A percentile compares a stretch with the other conserved stretches of the same genome.
These are phyloP conservation scores for Neodon shergylaensis DNA, from an alignment of 2,113 vertebrate genomes.

Conservation along the genomic window DNA sequence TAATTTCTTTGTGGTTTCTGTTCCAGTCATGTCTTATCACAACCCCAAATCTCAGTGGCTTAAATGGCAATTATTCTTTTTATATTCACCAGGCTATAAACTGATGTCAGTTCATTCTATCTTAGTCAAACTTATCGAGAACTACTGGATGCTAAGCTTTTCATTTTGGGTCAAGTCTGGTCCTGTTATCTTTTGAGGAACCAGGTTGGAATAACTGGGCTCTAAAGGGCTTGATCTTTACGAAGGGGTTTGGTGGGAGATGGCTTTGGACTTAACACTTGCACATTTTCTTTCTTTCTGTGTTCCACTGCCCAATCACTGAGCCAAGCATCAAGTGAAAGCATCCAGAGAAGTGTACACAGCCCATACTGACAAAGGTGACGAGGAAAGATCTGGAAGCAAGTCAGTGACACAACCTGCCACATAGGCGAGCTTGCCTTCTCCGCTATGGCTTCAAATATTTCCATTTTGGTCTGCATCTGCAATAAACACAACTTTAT, in stretches of 20 bases:
- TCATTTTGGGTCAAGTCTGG: not conserved
- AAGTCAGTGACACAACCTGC: not conserved
- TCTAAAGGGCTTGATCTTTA: not conserved
- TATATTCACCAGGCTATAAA: not conserved
- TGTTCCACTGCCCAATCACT: not conserved
- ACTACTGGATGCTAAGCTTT: not conserved
- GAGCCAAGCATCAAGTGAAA: not conserved
- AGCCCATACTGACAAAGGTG: fast-evolving
- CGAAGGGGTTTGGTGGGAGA: not conserved
- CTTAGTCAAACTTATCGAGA: not conserved
- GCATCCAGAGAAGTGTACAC: not conserved
- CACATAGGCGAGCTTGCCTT: not conserved
- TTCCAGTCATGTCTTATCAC: not conserved
- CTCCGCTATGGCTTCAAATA: not conserved
- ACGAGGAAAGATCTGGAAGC: not conserved
- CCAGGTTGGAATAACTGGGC: not conserved
- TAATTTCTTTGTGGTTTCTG: not conserved
- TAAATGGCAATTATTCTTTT: not conserved
- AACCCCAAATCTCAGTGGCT: not conserved
- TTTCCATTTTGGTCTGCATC: not conserved
- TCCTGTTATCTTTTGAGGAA: not conserved
- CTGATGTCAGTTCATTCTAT: not conserved
- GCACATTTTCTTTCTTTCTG: not conserved
- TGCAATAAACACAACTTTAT: not conserved
- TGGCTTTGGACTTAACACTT: not conserved